These are phyloP conservation scores for Pseudomyrmex flavicornis DNA, from an alignment of 1,140 invertebrate species.

Conservation along the genomic window DNA sequence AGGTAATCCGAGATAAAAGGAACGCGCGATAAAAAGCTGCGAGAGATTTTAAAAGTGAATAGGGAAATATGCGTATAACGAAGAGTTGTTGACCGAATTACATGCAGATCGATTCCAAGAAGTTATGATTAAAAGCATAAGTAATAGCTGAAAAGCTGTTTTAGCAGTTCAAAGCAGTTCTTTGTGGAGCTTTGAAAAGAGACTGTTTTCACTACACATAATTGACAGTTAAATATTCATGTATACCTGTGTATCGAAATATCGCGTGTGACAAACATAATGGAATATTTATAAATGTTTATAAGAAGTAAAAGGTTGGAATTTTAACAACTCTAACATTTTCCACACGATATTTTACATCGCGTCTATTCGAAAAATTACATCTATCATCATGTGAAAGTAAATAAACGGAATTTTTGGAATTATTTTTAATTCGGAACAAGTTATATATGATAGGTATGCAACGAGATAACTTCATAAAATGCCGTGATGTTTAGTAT, in stretches of 20 bases:
- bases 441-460: background rate
- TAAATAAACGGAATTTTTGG: background rate
- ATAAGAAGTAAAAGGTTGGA: constrained; percentile 9
- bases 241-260: constrained; percentile 13
- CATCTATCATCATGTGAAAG: background rate
- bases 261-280: constrained; percentile 17
- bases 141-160: constrained; percentile 50
- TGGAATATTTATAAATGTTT: constrained; percentile 45
- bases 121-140: constrained; percentile 49
- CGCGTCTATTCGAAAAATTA: constrained; percentile 34
- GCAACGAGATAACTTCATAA: background rate
- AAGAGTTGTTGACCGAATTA: constrained; percentile 39
- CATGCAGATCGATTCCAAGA: constrained; percentile 35
- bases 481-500: background rate
- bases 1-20: background rate
- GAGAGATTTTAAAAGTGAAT: constrained; percentile 36
- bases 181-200: background rate
- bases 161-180: constrained; percentile 39
- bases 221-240: constrained; percentile 51
- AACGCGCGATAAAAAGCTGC: background rate
- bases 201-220: constrained; percentile 35
- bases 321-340: background rate
- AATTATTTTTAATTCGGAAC: constrained; percentile 30
- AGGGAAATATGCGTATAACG: constrained; percentile 3
- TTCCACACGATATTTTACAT: constrained; percentile 4